Evolutionary conservation across 2,888 invertebrate species (phyloP).

Genomic region (Gymnocheta viridis): DNA sequence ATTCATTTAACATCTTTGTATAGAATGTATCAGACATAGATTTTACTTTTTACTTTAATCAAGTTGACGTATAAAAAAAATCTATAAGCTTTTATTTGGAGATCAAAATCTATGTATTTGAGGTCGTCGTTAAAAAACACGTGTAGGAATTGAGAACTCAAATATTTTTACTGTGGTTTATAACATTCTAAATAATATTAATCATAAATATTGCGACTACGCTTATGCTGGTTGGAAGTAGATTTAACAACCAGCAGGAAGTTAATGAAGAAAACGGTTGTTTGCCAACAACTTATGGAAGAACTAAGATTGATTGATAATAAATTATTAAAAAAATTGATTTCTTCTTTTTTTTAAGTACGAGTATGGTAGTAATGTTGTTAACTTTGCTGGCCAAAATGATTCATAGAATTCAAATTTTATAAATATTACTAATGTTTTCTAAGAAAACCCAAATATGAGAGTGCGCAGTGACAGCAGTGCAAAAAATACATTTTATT

Average conservation of each 20-base stretch:
- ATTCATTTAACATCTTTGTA: not conserved
- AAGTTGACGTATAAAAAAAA: constrained; percentile 13
- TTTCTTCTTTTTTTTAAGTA: too few species aligned
- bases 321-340: not conserved
- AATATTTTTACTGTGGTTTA: not conserved
- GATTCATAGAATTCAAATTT: too few species aligned
- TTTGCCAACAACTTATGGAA: not conserved
- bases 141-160: constrained; percentile 9
- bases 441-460: too few species aligned
- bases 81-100: constrained; percentile 20
- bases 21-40: constrained; percentile 8
- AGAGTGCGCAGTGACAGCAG: too few species aligned
- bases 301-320: not conserved
- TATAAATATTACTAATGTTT: too few species aligned
- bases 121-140: not conserved
- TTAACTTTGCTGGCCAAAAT: too few species aligned
- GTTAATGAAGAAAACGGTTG: too few species aligned
- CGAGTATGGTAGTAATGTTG: too few species aligned
- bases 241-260: not conserved
- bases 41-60: not conserved
- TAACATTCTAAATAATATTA: not conserved
- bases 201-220: not conserved
- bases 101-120: constrained; percentile 31
- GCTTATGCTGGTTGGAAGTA: not conserved
- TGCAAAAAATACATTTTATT: too few species aligned